Percentiles rank a stretch among this genome's conserved stretches.
Conservation (phyloP, 2,113 vertebrate species). For the Labeo catla region DNA sequence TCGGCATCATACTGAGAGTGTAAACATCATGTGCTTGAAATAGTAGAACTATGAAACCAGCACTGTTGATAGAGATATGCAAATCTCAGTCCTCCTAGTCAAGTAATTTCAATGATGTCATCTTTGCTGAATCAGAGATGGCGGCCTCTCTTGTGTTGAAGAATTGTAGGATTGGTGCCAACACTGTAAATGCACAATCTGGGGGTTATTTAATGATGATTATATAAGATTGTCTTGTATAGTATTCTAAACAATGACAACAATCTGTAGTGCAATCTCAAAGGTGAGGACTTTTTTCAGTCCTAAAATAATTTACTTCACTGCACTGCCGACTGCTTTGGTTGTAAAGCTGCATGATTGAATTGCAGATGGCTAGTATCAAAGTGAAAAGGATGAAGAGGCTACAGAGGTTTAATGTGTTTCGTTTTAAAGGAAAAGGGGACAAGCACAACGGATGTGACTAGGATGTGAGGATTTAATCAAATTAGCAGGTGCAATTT, state of each 20-base stretch:
- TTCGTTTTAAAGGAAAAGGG: slow-evolving; percentile 27
- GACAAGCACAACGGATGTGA: slow-evolving; percentile 23
- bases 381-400: slow-evolving; percentile 1
- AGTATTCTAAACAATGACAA: too few species aligned
- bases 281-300: neutral
- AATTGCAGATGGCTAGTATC: slow-evolving; percentile 40
- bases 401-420: slow-evolving; percentile 10
- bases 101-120: neutral
- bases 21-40: neutral
- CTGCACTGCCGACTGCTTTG: slow-evolving; percentile 27
- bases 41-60: neutral
- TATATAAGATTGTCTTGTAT: neutral
- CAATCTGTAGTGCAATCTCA: neutral
- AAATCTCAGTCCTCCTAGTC: neutral
- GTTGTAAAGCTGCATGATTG: slow-evolving; percentile 28
- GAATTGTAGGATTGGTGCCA: neutral
- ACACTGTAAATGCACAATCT: slow-evolving; percentile 1
- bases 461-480: slow-evolving; percentile 59
- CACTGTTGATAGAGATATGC: neutral
- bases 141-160: neutral
- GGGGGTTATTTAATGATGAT: neutral
- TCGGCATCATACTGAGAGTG: slow-evolving; percentile 37
- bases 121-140: neutral
- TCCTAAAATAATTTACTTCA: neutral
- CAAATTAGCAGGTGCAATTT: slow-evolving; percentile 64